Evolutionary conservation across 2,113 vertebrate genomes (phyloP), one percentile per base, ranked within the genome.

Genomic region (Eolophus roseicapilla): DNA sequence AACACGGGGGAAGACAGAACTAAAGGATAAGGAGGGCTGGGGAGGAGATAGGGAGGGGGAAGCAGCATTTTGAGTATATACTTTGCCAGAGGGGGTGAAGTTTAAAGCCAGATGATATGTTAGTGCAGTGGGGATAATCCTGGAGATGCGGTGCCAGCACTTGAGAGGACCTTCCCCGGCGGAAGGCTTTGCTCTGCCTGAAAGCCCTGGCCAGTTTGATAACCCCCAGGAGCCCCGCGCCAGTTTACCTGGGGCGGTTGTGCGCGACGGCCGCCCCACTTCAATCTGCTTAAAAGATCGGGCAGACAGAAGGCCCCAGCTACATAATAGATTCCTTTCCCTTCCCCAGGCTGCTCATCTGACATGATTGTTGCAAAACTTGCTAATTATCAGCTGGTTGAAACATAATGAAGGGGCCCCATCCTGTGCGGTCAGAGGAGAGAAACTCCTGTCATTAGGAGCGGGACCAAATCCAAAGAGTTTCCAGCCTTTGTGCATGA

Each of bases 321-420:
- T 62, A 4, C 94, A 98, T 96, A 97, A 98, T 96, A 93, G 97
- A 95, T 97, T 97, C 97, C 95, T 86, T 94, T 93, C 82, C 83
- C 96, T 93, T 96, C 92, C 95, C 71, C 96, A 50, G 89, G 97
- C 96, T 95, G 93, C 92, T 97, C 83, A 24, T 84, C 88, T 96
- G 91, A 95, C 95, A 76, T 23, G 55, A 57, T 90, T 44, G 83
- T 93, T 92, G 88, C 95, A 93, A 98, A 98, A 98, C 97, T 98
- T 98, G 98, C 99, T 99, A 99, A 99, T 99, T 99, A 99, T 98
- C 97, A 96, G 98, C 98, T 97, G 98, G 98, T 98, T 98, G 98
- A 95, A 98, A 98, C 98, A 98, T 98, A 98, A 99, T 98, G 98
- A 98, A 98, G 98, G 97, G 98, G 98, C 98, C 98, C 98, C 98